Conservation (phyloP, 2,888 invertebrate genomes). For the Glyphotaelius pellucidus region DNA sequence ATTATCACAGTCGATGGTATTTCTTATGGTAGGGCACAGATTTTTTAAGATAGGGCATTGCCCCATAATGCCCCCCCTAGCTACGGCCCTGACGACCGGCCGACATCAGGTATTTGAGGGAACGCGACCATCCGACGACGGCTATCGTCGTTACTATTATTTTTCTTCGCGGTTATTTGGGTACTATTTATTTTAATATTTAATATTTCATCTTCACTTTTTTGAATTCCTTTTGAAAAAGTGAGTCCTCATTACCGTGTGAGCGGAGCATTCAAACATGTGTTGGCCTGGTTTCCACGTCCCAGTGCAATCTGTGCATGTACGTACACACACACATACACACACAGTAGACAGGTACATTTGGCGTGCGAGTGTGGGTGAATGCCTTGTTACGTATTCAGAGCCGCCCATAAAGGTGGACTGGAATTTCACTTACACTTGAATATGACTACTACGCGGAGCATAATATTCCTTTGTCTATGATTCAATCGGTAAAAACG, state of each 20-base stretch:
- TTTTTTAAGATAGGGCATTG: no score
- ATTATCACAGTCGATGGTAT: no score
- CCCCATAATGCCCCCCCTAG: no score
- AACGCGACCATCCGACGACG: neutral
- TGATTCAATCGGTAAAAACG: neutral
- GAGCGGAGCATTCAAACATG: neutral
- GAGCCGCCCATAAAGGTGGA: neutral
- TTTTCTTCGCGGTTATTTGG: neutral
- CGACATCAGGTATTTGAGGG: neutral
- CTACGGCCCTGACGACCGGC: no score
- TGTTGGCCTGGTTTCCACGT: constrained; percentile 2
- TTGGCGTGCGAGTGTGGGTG: neutral
- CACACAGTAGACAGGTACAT: neutral
- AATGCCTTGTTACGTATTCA: constrained; percentile 29
- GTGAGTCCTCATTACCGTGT: neutral
- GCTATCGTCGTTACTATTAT: neutral
- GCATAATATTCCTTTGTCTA: neutral
- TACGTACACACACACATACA: neutral
- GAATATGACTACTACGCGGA: constrained; percentile 12
- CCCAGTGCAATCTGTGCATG: neutral
- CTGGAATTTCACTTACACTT: constrained; percentile 39
- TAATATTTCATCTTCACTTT: neutral
- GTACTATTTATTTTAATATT: no score
- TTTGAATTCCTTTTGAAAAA: neutral
- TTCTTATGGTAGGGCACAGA: no score